These are phyloP conservation scores for Parnassius smintheus DNA, from an alignment of 2,888 invertebrate genomes.

Conservation along the genomic window DNA sequence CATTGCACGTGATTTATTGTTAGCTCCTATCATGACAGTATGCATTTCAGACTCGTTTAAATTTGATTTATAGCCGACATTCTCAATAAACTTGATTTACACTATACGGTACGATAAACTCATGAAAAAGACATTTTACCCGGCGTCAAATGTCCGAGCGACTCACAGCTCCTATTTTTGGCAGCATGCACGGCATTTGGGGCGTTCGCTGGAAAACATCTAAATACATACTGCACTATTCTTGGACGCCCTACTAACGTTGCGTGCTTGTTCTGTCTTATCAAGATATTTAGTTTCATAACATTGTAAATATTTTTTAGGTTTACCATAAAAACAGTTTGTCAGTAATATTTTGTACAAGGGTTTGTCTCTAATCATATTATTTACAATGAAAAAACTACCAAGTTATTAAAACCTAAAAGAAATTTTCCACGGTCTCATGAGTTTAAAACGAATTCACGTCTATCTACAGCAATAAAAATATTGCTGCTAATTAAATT, in stretches of 20 bases:
- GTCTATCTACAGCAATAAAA: conserved; percentile 50
- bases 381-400: not conserved
- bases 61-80: conserved; percentile 6
- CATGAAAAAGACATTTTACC: conserved; percentile 21
- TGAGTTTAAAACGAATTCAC: conserved; percentile 53
- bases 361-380: too few species aligned
- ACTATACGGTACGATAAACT: not conserved
- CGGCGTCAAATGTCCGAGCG: conserved; percentile 57
- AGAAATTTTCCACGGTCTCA: conserved; percentile 53
- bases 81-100: too few species aligned
- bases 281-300: conserved; percentile 34
- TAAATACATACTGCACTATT: conserved; percentile 64
- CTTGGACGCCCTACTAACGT: conserved; percentile 69
- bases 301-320: not conserved
- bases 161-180: conserved; percentile 66
- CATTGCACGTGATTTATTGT: conserved; percentile 26
- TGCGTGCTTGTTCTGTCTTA: conserved; percentile 48
- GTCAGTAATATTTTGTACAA: too few species aligned
- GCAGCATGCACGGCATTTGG: conserved; percentile 64
- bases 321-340: too few species aligned
- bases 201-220: conserved; percentile 72
- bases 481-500: conserved; percentile 59
- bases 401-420: conserved; percentile 39
- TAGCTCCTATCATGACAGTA: conserved; percentile 11
- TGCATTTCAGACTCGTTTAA: conserved; percentile 9